These are phyloP conservation scores for Upupa epops DNA, from an alignment of 2,113 vertebrate species.

Conservation along the genomic window DNA sequence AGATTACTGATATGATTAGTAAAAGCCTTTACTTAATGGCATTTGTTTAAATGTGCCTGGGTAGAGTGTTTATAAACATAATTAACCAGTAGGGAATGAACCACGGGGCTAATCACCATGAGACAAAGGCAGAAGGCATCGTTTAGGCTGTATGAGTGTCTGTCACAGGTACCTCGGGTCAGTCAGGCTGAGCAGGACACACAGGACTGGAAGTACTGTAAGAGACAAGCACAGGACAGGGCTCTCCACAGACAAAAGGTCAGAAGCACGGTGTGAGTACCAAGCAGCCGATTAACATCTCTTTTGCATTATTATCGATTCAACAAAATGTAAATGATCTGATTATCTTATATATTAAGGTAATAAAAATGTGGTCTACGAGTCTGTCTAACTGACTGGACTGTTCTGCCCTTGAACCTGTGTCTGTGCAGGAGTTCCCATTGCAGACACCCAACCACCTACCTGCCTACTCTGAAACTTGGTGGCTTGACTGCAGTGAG, in stretches of 20 bases:
- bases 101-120: background rate
- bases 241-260: slow-evolving; percentile 35
- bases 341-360: slow-evolving; percentile 59
- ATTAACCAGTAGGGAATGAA: background rate
- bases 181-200: background rate
- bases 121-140: background rate
- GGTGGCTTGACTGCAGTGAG: background rate
- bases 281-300: slow-evolving; percentile 57
- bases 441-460: background rate
- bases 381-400: background rate
- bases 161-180: background rate
- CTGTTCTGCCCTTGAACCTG: slow-evolving; percentile 37
- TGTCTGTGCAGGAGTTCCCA: background rate
- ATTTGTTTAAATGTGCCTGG: background rate
- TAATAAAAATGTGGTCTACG: slow-evolving; percentile 44
- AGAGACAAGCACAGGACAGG: background rate
- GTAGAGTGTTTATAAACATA: background rate
- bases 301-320: slow-evolving; percentile 31
- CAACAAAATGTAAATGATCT: background rate
- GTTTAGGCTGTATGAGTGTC: background rate
- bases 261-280: slow-evolving; percentile 37
- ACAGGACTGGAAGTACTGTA: background rate
- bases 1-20: background rate
- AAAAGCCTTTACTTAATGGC: background rate
- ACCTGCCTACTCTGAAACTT: background rate